Base-by-base conservation (phyloP, 2,797 vertebrate genomes). In the Sylvilagus floridanus region DNA sequence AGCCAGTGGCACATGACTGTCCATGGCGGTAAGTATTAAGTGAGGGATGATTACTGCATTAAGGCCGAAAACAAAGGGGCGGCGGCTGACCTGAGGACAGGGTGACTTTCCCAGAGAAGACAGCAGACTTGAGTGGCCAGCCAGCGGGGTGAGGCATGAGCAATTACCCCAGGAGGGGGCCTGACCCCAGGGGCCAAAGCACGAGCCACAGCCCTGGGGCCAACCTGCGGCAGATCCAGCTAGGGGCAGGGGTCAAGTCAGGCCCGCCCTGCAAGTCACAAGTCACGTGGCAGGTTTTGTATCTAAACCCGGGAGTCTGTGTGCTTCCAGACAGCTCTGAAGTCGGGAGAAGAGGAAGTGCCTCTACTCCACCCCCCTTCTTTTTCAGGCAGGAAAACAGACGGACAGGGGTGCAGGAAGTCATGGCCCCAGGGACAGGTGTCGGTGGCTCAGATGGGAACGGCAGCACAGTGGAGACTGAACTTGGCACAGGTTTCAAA, bases 351-450 rank as follows among this genome's bases (percentile, higher is more conserved):
- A 75, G 12, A 37, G 28, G 22, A 87, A 91, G n/a, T 42, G 19
- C 30, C 42, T 35, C 75, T 24, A 57, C 28, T 30, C 4, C 6
- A 16, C 63, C 28, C 35, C 4, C 16, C 16, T 57, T 50, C 6
- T 83, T 79, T 69, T 84, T 30, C 52, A 66, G 76, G 37, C 88
- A 35, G 60, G n/a, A 81, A 89, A 81, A 94, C 57, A 76, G 28
- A 79, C 62, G 32, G 17, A n/a, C 68, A 78, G 82, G 28, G 60
- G 9, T 52, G 35, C 1, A 28, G 19, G 4, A 21, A 1, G 1
- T 14, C 78, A 69, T 6, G 2, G 9, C 17, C 50, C 1, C 5
- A 16, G 7, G 10, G n/a, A 63, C 24, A 76, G 60, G 13, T 19
- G n/a, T 60, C 0, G n/a, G 35, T 42, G 21, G 73, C 16, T 54